Base-by-base conservation (phyloP, 2,888 invertebrate species). In the Hydrotaea cyrtoneurina region DNA sequence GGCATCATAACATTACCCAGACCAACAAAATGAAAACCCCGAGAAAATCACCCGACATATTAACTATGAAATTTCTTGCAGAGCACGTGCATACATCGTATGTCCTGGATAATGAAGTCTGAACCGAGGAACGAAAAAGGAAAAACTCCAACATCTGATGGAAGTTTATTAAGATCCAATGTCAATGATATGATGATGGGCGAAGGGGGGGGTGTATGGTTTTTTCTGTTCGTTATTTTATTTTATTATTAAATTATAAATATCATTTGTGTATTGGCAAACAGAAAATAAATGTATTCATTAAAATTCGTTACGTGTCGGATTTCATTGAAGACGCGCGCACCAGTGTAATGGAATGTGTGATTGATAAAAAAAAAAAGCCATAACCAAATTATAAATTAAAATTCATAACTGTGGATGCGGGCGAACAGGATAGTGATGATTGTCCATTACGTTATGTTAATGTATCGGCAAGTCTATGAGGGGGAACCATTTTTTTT, bases 401-500 rank as follows among this genome's bases (percentile, higher is more conserved):
- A 66, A 43, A 43, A 66, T 66, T 66, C 66, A 66, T 43, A 19
- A 19, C 55, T 21, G 1, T 82, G 19, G 66, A 69, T 39, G 80
- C 69, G 31, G 31, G 7, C 31, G 31, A 31, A 31, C 3, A 31
- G 50, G 76, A 72, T 72, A 82, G 78, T 39, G 62, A 76, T 21
- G 10, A 76, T 7, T 31, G 31, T 31, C 31, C 31, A 31, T 31
- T 31, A 31, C 2, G 7, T 4, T 31, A 31, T 31, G 31, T 7
- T 31, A 31, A 31, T 31, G 31, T 31, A 7, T 31, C 7, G 31
- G 7, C 7, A 31, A 31, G 31, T 31, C 31, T n/a, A n/a, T n/a
- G n/a, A 31, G 31, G 3, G 31, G 31, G 31, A 31, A 31, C 3
- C 7, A 31, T 31, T 2, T n/a, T n/a, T n/a, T n/a, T n/a, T n/a